Percentiles rank a stretch among this genome's conserved stretches.
phyloP scores from a whole-genome alignment of 2,113 vertebrate genomes.

The Erythrolamprus reginae region DNA sequence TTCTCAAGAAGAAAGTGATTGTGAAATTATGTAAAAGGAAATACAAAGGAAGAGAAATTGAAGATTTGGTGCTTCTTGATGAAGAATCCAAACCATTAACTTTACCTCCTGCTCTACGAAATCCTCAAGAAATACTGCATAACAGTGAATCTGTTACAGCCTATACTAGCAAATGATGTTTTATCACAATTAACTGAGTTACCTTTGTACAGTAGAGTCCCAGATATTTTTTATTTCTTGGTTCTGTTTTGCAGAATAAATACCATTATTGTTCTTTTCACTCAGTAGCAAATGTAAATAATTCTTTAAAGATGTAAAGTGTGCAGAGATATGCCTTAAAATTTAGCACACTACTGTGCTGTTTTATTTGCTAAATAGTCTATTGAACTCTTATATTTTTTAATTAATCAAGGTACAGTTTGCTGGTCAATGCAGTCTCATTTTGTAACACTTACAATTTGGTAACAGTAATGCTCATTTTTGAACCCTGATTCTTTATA shows the following conservation, averaged over 20 bases:
- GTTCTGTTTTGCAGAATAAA: conserved; percentile 75
- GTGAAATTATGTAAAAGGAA: conserved; percentile 90
- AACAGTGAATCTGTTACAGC: conserved; percentile 26
- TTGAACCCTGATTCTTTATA: conserved; percentile 63
- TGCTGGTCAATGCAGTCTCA: conserved; percentile 63
- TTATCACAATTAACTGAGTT: conserved; percentile 59
- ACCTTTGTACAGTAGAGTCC: conserved; percentile 72
- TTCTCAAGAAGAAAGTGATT: conserved; percentile 92
- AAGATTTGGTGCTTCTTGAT: conserved; percentile 89
- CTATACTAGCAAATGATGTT: conserved; percentile 54
- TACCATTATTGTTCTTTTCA: conserved; percentile 65
- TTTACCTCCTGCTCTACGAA: conserved; percentile 89
- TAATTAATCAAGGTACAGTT: conserved; percentile 72
- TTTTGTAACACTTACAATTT: conserved; percentile 71
- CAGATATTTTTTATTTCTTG: conserved; percentile 76
- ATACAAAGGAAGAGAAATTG: conserved; percentile 86
- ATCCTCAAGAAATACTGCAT: conserved; percentile 79
- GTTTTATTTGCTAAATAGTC: conserved; percentile 69
- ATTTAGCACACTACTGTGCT: conserved; percentile 65
- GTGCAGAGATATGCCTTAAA: conserved; percentile 63
- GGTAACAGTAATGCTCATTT: conserved; percentile 63
- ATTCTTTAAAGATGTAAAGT: conserved; percentile 66
- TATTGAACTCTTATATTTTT: conserved; percentile 74
- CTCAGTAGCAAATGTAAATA: conserved; percentile 69
- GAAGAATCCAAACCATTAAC: conserved; percentile 85